Evolutionary conservation across 2,888 invertebrate genomes (phyloP), one percentile per base, ranked within the genome.

Genomic region (Ectemnius lituratus): DNA sequence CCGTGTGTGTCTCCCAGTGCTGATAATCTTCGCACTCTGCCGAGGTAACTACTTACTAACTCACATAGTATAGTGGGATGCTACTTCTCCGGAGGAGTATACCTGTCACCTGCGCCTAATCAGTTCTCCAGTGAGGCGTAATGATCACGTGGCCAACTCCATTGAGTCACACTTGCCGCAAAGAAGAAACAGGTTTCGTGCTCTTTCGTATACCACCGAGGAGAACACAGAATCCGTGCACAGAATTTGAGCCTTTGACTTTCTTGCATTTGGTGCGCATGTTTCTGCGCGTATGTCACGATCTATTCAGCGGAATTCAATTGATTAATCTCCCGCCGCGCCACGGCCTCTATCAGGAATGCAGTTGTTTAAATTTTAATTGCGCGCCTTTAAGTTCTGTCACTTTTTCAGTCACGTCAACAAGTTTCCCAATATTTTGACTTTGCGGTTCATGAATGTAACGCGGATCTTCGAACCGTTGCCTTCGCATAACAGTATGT

Each of bases 121-220:
- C 47, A n/a, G 45, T 27, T 57, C 46, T 62, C 46, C 64, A 11
- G 16, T 62, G 73, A 67, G 56, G 63, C 71, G 75, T 76, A 79
- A 71, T 60, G 59, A 61, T 82, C 82, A 78, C 75, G 73, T 81
- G 82, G 73, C 4, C 45, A 20, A 52, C 1, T 8, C 14, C 73
- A 69, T 70, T 82, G 82, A 82, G 75, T 82, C 82, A 82, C 46
- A 37, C 49, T 62, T 62, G 46, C 45, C 11, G 18, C 61, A 57
- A 28, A 2, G 6, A 27, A 20, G 23, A 58, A 81, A 78, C 76
- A 62, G 67, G 76, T 79, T 81, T 72, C 47, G n/a, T 14, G 11
- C 18, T 45, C 46, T 23, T 45, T 14, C 46, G 13, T 58, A n/a
- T 27, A 3, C 37, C 23, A 45, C 14, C 11, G 49, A 18, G 16